Conservation (phyloP, 2,113 vertebrate species). For the Saguinus imperator region DNA sequence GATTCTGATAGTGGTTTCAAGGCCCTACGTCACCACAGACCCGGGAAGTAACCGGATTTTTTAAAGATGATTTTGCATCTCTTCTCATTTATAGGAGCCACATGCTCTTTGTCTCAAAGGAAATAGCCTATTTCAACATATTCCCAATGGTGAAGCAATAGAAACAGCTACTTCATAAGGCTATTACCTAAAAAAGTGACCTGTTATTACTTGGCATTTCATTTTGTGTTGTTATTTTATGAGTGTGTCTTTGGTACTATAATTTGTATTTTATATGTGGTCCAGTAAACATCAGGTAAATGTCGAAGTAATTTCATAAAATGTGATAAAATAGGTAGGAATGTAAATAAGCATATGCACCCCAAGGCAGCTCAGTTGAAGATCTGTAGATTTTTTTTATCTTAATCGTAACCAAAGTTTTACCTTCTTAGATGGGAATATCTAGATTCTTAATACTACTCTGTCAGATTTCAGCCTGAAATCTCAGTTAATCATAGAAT, state of each 20-base stretch:
- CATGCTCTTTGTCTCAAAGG: neutral
- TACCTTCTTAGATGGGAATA: constrained; percentile 4
- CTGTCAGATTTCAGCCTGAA: neutral
- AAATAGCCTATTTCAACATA: constrained; percentile 11
- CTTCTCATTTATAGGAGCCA: neutral
- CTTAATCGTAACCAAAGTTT: constrained; percentile 8
- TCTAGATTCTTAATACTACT: constrained; percentile 19
- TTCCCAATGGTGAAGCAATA: neutral
- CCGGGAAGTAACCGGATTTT: neutral
- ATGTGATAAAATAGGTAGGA: neutral
- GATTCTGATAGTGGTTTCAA: constrained; percentile 28
- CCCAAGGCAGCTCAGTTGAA: neutral
- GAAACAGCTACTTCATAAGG: neutral
- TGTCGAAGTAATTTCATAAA: constrained; percentile 56
- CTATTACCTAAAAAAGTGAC: constrained; percentile 14
- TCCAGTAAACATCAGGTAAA: constrained; percentile 33
- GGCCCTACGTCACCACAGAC: neutral
- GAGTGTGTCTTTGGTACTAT: neutral
- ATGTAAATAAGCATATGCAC: constrained; percentile 19
- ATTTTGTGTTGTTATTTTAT: constrained; percentile 24
- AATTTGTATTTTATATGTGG: constrained; percentile 48
- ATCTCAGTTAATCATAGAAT: neutral
- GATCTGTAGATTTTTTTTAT: neutral
- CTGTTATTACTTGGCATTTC: neutral
- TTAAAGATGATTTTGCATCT: constrained; percentile 12